These are phyloP conservation scores for Paramisgurnus dabryanus DNA, from an alignment of 2,113 vertebrate species.

Conservation along the genomic window DNA sequence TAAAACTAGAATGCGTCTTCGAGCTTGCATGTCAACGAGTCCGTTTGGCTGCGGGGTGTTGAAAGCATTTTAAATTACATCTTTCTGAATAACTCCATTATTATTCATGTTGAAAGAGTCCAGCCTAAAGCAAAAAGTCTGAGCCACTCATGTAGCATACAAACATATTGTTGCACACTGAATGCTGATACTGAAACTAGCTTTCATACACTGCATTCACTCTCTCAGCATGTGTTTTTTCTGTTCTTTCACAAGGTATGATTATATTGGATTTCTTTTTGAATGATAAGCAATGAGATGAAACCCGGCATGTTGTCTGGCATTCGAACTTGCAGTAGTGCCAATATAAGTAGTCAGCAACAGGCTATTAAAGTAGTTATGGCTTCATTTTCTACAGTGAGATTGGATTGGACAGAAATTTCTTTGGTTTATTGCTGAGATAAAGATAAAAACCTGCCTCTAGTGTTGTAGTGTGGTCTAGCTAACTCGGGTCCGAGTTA, in stretches of 20 bases:
- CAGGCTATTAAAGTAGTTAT: not conserved
- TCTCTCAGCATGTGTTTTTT: not conserved
- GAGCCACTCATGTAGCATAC: conserved; percentile 18
- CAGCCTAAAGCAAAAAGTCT: conserved; percentile 7
- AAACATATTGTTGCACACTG: conserved; percentile 12
- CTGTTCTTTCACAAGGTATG: not conserved
- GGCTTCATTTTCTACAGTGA: not conserved
- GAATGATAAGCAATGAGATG: not conserved
- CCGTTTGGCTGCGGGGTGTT: conserved; percentile 3
- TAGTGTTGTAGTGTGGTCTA: too few relatives aligned
- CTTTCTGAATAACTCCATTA: conserved; percentile 40
- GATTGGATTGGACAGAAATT: not conserved
- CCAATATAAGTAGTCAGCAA: not conserved
- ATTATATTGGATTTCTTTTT: not conserved
- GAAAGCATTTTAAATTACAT: conserved; percentile 30
- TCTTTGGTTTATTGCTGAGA: not conserved
- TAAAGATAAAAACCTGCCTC: not conserved
- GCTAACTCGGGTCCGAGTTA: too few relatives aligned
- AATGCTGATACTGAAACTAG: conserved; percentile 30
- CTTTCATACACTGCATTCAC: not conserved
- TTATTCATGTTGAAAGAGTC: conserved; percentile 22
- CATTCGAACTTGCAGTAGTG: not conserved
- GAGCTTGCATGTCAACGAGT: not conserved
- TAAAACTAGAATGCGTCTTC: conserved; percentile 12
- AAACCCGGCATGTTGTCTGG: conserved; percentile 1